Conservation (phyloP, 1,140 invertebrate species). For the Yoshiicerus persimilis region DNA sequence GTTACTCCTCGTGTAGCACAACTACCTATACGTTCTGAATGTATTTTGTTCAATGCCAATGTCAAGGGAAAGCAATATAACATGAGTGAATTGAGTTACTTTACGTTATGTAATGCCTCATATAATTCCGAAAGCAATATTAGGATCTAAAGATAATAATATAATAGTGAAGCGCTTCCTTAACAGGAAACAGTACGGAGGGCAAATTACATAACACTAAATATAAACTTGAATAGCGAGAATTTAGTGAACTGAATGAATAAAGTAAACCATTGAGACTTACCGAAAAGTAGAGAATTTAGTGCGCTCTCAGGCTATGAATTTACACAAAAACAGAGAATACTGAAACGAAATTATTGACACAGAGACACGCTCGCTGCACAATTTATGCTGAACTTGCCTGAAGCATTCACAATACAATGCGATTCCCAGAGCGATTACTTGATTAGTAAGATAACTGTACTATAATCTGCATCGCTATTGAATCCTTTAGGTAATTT, state of each 20-base stretch:
- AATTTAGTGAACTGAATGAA: background rate
- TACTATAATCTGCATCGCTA: background rate
- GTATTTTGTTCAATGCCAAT: background rate
- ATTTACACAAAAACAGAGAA: background rate
- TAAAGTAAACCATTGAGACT: background rate
- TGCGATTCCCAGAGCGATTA: background rate
- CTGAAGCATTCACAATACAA: background rate
- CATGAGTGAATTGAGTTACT: too few relatives aligned
- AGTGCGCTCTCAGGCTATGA: background rate
- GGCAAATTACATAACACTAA: too few relatives aligned
- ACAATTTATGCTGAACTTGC: background rate
- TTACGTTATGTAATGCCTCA: too few relatives aligned
- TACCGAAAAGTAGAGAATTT: background rate
- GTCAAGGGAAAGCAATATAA: background rate
- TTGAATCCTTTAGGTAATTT: background rate
- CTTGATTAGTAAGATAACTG: background rate
- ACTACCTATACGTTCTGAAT: too few relatives aligned
- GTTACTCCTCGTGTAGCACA: too few relatives aligned
- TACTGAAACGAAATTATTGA: background rate
- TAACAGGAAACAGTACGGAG: background rate
- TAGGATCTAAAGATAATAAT: background rate
- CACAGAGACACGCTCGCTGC: background rate
- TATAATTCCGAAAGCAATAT: too few relatives aligned
- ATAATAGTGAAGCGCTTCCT: background rate
- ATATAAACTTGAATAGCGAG: background rate